These are phyloP conservation scores for Acromyrmex heyeri DNA, from an alignment of 1,140 invertebrate genomes.

Conservation along the genomic window DNA sequence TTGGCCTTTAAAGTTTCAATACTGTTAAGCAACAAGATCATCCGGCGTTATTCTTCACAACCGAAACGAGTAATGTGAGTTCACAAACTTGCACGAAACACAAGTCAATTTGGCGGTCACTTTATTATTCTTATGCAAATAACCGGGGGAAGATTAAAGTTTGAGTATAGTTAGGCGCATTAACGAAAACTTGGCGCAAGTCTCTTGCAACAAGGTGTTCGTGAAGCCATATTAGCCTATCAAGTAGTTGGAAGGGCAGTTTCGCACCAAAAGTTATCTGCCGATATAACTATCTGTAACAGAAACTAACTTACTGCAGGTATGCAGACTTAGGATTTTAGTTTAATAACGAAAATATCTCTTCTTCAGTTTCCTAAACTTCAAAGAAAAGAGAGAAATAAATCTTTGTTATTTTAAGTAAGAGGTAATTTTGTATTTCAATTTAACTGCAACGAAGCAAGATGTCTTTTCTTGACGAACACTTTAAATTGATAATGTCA, in stretches of 20 bases:
- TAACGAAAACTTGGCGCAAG: slow-evolving; percentile 53
- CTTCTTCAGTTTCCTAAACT: neutral
- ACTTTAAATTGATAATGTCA: too few species aligned
- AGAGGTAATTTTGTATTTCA: neutral
- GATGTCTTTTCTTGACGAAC: neutral
- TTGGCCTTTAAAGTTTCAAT: neutral
- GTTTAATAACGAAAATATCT: slow-evolving; percentile 39
- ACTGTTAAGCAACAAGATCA: neutral
- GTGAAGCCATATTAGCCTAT: slow-evolving; percentile 61
- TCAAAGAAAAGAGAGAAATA: neutral
- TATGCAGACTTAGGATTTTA: slow-evolving; percentile 25
- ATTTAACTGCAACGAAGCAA: neutral
- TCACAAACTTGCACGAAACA: neutral
- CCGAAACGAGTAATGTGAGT: too few species aligned
- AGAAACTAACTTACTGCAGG: slow-evolving; percentile 34
- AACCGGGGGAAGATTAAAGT: slow-evolving; percentile 35
- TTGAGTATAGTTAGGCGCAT: slow-evolving; percentile 52
- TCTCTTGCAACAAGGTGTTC: slow-evolving; percentile 49
- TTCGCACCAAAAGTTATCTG: slow-evolving; percentile 36
- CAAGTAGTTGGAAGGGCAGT: slow-evolving; percentile 64
- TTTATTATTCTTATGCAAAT: slow-evolving; percentile 63
- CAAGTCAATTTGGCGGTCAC: neutral
- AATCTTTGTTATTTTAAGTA: slow-evolving; percentile 6
- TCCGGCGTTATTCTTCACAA: neutral
- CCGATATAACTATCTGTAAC: slow-evolving; percentile 42